phyloP scores from a whole-genome alignment of 2,797 vertebrate genomes.

The Rhincodon typus region DNA sequence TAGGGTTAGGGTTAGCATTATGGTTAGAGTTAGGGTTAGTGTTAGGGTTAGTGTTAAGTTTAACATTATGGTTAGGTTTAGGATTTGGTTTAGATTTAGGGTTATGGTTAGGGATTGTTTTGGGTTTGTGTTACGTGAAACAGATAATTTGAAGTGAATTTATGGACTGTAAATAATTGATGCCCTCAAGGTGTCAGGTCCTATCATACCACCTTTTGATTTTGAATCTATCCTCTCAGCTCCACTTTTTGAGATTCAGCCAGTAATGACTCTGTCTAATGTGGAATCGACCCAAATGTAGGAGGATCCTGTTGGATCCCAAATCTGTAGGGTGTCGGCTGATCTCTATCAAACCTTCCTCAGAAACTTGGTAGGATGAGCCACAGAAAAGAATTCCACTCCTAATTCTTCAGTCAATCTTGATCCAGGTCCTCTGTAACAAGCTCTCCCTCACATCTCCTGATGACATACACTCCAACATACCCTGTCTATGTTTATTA shows the following conservation, averaged over 20 bases:
- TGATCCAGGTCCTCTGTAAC: neutral
- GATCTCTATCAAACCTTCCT: neutral
- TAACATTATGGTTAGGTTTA: no score
- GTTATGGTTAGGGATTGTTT: no score
- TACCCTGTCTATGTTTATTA: neutral
- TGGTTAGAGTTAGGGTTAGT: no score
- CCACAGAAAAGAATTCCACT: neutral
- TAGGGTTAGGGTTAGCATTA: no score
- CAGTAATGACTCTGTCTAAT: neutral
- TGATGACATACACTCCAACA: neutral
- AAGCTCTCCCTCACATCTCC: neutral
- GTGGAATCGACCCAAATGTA: neutral
- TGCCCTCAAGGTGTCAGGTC: neutral
- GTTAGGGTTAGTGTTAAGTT: no score
- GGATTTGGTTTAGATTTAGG: no score
- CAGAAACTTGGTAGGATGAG: neutral
- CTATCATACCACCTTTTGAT: neutral
- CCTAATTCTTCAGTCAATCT: neutral
- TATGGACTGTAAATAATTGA: neutral
- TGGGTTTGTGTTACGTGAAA: neutral
- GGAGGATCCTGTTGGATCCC: neutral
- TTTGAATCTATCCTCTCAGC: neutral
- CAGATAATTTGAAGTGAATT: neutral
- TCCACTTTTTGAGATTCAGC: neutral
- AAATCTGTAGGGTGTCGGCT: neutral